Percentiles rank a stretch among this genome's conserved stretches.
These are phyloP conservation scores for Protobothrops flavoviridis DNA, from an alignment of 2,113 vertebrate genomes.

Conservation along the genomic window DNA sequence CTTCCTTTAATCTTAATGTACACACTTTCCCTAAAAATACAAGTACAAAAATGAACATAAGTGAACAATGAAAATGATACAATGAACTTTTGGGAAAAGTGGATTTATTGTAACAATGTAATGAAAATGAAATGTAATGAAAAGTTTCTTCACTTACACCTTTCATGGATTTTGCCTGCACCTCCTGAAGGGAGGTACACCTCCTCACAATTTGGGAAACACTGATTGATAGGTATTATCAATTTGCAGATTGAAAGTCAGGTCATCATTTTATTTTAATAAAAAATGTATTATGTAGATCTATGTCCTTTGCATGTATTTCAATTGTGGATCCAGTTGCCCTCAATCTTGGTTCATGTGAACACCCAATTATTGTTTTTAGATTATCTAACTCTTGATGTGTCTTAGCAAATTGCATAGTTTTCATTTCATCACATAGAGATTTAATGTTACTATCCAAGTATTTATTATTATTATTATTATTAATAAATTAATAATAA, in stretches of 20 bases:
- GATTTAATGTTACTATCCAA: background rate
- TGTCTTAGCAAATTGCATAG: background rate
- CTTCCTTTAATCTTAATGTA: background rate
- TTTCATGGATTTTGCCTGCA: background rate
- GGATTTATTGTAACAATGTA: background rate
- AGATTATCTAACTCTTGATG: background rate
- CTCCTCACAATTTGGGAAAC: background rate
- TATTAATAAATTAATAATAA: no score
- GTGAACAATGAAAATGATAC: background rate
- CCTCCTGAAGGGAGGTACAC: background rate
- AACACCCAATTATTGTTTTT: background rate
- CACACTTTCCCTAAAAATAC: background rate
- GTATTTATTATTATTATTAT: no score
- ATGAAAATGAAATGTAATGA: background rate
- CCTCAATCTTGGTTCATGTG: background rate
- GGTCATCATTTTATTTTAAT: background rate
- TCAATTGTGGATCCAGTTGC: background rate
- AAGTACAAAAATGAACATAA: background rate
- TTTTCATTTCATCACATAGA: background rate
- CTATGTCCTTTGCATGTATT: background rate
- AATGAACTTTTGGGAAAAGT: no score
- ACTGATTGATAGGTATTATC: background rate
- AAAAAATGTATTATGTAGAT: background rate
- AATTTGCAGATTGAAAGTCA: background rate
- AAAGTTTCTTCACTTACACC: background rate